Base-by-base conservation (phyloP, 2,797 vertebrate species). In the Tangara arthus region DNA sequence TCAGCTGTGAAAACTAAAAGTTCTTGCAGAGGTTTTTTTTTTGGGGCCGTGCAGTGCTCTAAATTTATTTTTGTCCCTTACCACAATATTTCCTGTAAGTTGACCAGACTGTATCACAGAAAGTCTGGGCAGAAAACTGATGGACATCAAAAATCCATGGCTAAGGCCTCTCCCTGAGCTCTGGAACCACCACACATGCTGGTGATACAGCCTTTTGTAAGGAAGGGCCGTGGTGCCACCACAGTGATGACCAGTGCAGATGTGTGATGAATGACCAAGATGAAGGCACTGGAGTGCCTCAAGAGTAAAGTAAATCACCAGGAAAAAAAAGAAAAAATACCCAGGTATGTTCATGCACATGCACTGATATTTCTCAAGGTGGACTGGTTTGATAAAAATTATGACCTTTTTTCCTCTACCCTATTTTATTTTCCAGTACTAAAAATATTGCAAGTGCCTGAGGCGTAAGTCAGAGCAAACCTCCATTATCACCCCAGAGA, bases 371-470 rank as follows among this genome's bases (percentile, higher is more conserved):
- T 96, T 96, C 94, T 97, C 96, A 97, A 96, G 95, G 89, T 94
- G 88, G 64, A 96, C 75, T 55, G 71, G 81, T 82, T 90, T 71
- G 57, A 95, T 96, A 96, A 97, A 97, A 97, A 96, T 89, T 71
- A 97, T 96, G 96, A 97, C 97, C 97, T 97, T 96, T 89, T 94
- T 95, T 70, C 87, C 71, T 94, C 87, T 91, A 90, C 37, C 71
- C 57, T 93, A 87, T 97, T 97, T 97, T 97, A 95, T 97, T 97
- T 97, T 93, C 80, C 83, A 92, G 90, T 75, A 71, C 96, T 97
- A 97, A 98, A 98, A 98, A 97, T 97, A 96, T 85, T 97, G 96
- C 96, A 92, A 86, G 76, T 87, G 96, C 97, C 98, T 96, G 95
- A 97, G 97, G 97, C 39, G 27, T 95, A 85, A 97, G 96, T 93